Evolutionary conservation across 2,888 invertebrate genomes (phyloP).

Genomic region (Nesidiocoris tenuis): DNA sequence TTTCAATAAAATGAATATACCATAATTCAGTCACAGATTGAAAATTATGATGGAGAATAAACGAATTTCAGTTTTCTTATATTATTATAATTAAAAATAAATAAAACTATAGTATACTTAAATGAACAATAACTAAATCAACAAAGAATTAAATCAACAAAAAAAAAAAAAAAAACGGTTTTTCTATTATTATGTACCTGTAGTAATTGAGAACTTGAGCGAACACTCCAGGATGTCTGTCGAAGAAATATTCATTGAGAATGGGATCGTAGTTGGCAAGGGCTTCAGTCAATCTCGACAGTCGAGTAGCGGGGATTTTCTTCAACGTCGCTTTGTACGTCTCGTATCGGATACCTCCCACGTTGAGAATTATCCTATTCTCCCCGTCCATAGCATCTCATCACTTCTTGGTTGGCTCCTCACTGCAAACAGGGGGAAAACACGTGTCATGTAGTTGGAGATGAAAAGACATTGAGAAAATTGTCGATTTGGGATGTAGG

Average conservation of each 20-base stretch:
- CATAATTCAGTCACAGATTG: no score
- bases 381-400: constrained; percentile 73
- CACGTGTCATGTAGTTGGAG: no score
- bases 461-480: no score
- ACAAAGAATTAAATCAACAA: background rate
- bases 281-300: constrained; percentile 79
- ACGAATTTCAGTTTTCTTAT: no score
- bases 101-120: no score
- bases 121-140: no score
- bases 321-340: constrained; percentile 80
- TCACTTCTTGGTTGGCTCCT: constrained; percentile 22
- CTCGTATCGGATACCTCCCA: constrained; percentile 81
- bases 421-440: constrained; percentile 33
- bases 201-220: constrained; percentile 87
- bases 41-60: no score
- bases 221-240: constrained; percentile 85
- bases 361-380: constrained; percentile 90
- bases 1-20: no score
- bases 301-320: constrained; percentile 83
- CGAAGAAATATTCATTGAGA: constrained; percentile 86
- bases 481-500: no score
- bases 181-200: constrained; percentile 56
- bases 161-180: background rate
- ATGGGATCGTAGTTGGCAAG: constrained; percentile 86
- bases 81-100: no score